Conservation (phyloP, 1,140 invertebrate species). For the Drosophila pectinifera region DNA sequence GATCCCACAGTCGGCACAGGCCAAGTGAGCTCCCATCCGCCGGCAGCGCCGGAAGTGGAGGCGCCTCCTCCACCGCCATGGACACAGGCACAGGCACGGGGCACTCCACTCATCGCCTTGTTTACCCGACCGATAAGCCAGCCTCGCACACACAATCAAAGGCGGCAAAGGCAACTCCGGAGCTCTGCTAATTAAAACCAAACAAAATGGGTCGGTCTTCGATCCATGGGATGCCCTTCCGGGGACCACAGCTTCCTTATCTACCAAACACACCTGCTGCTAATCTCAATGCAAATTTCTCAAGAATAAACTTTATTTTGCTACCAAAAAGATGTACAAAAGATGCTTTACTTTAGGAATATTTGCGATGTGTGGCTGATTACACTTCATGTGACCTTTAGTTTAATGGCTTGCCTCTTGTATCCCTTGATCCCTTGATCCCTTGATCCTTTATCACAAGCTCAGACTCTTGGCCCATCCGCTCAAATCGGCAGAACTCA, state of each 20-base stretch:
- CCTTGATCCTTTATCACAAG: background rate
- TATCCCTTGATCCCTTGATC: no score
- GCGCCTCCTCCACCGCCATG: background rate
- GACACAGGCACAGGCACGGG: no score
- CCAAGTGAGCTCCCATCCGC: conserved; percentile 18
- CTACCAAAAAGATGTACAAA: background rate
- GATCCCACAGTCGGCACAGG: background rate
- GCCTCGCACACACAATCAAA: conserved; percentile 20
- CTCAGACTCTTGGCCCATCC: no score
- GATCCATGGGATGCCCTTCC: conserved; percentile 25
- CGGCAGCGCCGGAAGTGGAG: conserved; percentile 22
- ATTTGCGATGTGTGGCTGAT: conserved; percentile 5
- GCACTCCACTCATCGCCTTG: background rate
- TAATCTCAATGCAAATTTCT: conserved; percentile 10
- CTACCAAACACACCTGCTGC: background rate
- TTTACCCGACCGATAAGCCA: conserved; percentile 37
- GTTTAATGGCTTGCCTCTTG: conserved; percentile 8
- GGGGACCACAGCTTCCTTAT: conserved; percentile 5
- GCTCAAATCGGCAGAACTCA: no score
- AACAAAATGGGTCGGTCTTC: conserved; percentile 11
- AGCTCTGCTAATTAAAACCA: conserved; percentile 38
- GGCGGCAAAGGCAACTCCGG: conserved; percentile 5
- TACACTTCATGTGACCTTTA: conserved; percentile 43
- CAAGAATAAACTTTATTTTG: conserved; percentile 5
- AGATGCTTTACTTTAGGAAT: background rate